Evolutionary conservation across 2,113 vertebrate genomes (phyloP), one percentile per base, ranked within the genome.

Genomic region (Gopherus flavomarginatus): DNA sequence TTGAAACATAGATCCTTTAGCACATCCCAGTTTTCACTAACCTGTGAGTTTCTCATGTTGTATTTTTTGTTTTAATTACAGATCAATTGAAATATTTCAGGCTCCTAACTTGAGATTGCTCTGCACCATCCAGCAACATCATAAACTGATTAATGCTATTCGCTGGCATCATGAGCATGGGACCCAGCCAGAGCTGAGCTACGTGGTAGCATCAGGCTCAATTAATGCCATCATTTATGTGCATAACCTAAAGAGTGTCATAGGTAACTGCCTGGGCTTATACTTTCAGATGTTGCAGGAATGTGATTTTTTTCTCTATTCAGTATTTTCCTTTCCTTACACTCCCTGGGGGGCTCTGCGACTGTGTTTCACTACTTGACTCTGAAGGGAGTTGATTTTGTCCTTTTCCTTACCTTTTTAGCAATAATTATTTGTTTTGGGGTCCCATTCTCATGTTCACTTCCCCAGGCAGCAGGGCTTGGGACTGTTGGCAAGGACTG

Each of bases 111-210:
- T 99, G 97, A 98, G 98, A 96, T 94, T 99, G 86, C 97, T 99
- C 86, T 99, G 99, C 97, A 99, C 98, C 84, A 98, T 99, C 88
- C 99, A 99, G 97, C 99, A 99, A 92, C 99, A 99, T 88, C 99
- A 99, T 98, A 99, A 99, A 96, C 98, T 99, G 91, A 99, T 99
- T 91, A 99, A 99, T 5, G 94, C 98, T 1, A 97, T 99, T 8
- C 98, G 98, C 14, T 99, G 99, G 99, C 99, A 99, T 62, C 99
- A 99, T 1, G 98, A 98, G 53, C 99, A 99, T 5, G 96, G 97
- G 85, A 94, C 98, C 22, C 94, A 98, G 3, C 96, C 98, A 0
- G 98, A 99, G 85, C 98, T 99, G 85, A 98, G 98, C 92, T 98
- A 95, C 81, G 96, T 99, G 8, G 97, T 99, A 87, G 99, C 99